A percentile compares a stretch with the other conserved stretches of the same genome.
These are phyloP conservation scores for Elephas maximus DNA, from an alignment of 2,113 vertebrate genomes.

Conservation along the genomic window DNA sequence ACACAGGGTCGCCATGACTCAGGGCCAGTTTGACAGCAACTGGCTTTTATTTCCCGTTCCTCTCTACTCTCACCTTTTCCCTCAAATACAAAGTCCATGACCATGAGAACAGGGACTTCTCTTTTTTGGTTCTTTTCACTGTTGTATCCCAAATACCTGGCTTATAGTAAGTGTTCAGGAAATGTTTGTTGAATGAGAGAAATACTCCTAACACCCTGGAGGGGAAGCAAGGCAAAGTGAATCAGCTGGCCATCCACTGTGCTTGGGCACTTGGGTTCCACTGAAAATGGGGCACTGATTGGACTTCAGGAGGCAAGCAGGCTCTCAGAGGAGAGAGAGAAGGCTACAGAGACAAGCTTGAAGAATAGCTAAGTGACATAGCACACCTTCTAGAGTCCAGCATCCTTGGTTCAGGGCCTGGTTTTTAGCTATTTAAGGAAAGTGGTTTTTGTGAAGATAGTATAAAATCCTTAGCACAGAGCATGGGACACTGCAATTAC, in stretches of 20 bases:
- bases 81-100: background rate
- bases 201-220: background rate
- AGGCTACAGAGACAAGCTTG: background rate
- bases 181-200: background rate
- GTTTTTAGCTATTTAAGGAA: background rate
- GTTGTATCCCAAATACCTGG: background rate
- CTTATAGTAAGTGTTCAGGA: background rate
- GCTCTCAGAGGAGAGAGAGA: background rate
- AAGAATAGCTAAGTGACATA: background rate
- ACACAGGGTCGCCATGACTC: background rate
- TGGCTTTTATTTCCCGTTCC: background rate
- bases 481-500: too few species aligned
- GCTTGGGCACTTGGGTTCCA: background rate
- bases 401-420: background rate
- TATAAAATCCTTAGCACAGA: background rate
- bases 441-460: background rate
- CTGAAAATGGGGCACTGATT: background rate
- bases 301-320: background rate
- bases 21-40: background rate
- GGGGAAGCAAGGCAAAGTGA: too few species aligned
- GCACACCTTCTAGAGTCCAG: background rate
- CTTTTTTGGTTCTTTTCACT: background rate
- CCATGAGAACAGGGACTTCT: background rate
- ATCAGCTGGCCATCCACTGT: background rate
- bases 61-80: accelerated